phyloP scores from a whole-genome alignment of 2,797 vertebrate genomes.

The Hyperoplus immaculatus region DNA sequence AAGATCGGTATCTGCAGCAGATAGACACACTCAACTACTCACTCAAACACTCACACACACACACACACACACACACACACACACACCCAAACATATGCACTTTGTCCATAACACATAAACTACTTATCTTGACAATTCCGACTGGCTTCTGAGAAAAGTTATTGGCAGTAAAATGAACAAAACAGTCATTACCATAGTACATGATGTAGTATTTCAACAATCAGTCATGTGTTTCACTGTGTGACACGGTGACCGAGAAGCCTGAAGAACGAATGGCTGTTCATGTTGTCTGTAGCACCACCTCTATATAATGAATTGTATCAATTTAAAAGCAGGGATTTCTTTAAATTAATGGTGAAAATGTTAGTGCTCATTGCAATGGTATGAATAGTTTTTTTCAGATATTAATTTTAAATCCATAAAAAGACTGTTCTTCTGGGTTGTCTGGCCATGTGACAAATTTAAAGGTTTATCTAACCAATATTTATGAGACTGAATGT shows the following conservation, averaged over 20 bases:
- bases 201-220: constrained; percentile 42
- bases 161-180: constrained; percentile 34
- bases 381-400: neutral
- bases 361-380: neutral
- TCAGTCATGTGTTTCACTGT: constrained; percentile 33
- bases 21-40: constrained; percentile 7
- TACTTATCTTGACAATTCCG: constrained; percentile 36
- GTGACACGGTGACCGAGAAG: neutral
- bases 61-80: constrained; percentile 12
- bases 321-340: neutral
- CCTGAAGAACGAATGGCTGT: neutral
- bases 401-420: neutral
- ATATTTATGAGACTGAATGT: too few relatives aligned
- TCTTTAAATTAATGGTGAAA: neutral
- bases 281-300: neutral
- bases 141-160: constrained; percentile 29
- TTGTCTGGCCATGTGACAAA: neutral
- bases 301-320: neutral
- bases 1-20: constrained; percentile 8
- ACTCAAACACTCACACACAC: neutral
- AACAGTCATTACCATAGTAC: constrained; percentile 20
- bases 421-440: neutral
- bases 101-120: constrained; percentile 44
- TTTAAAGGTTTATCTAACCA: neutral
- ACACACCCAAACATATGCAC: neutral